Evolutionary conservation across 2,113 vertebrate genomes (phyloP).

Genomic region (Microcebus griseorufus): DNA sequence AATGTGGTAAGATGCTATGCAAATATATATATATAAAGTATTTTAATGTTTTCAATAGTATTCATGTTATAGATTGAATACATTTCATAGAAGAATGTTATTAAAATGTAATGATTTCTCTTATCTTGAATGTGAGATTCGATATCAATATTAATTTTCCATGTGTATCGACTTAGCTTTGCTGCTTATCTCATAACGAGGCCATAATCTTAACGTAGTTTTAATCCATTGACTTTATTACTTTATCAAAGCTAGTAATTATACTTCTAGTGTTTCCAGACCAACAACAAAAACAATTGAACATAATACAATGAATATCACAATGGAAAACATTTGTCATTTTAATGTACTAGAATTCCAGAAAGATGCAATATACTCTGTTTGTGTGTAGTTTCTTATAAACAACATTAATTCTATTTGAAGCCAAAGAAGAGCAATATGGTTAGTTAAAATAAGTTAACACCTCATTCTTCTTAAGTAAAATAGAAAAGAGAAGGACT

Average conservation of each 20-base stretch:
- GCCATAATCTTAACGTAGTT: conserved; percentile 17
- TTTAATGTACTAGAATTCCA: neutral
- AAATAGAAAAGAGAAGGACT: neutral
- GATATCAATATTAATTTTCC: conserved; percentile 28
- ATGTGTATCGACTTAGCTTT: conserved; percentile 5
- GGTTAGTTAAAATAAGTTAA: neutral
- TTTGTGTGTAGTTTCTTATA: conserved; percentile 25
- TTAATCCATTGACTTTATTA: conserved; percentile 45
- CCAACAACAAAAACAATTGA: conserved; percentile 4
- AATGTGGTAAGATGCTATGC: neutral
- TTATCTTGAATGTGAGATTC: conserved; percentile 14
- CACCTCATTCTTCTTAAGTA: neutral
- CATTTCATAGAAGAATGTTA: neutral
- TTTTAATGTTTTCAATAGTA: conserved; percentile 10
- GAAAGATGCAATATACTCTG: neutral
- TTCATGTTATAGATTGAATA: neutral
- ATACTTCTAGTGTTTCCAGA: conserved; percentile 39
- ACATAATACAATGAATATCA: conserved; percentile 20
- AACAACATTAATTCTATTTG: conserved; percentile 19
- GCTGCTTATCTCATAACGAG: neutral
- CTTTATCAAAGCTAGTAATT: conserved; percentile 32
- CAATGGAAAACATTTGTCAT: conserved; percentile 37
- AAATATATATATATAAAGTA: neutral
- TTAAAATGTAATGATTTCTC: conserved; percentile 18
- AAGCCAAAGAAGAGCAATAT: conserved; percentile 2